Percentiles rank a stretch among this genome's conserved stretches.
Conservation (phyloP, 2,888 invertebrate genomes). For the Syrista parreyssii region DNA sequence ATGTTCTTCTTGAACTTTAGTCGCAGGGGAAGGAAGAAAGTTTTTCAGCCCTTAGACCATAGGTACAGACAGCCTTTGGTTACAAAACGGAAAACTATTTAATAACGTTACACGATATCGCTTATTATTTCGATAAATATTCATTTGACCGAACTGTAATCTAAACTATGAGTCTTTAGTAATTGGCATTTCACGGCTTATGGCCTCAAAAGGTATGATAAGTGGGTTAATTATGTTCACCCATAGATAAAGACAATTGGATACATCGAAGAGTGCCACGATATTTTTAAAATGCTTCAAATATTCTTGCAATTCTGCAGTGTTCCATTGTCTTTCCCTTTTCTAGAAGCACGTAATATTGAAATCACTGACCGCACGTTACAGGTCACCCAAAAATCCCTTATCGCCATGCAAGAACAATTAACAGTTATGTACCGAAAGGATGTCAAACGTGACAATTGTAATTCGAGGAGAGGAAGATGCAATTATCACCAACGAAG, state of each 20-base stretch:
- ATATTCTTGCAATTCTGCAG: background rate
- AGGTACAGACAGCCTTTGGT: slow-evolving; percentile 53
- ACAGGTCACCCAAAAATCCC: background rate
- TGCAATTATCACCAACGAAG: background rate
- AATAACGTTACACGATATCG: slow-evolving; percentile 44
- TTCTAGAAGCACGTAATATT: background rate
- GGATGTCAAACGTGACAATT: background rate
- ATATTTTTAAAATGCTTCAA: background rate
- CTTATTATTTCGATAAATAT: slow-evolving; percentile 38
- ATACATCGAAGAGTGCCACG: background rate
- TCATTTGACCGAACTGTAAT: slow-evolving; percentile 39
- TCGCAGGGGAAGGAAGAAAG: slow-evolving; percentile 29
- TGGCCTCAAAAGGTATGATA: slow-evolving; percentile 47
- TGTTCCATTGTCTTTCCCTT: slow-evolving; percentile 5
- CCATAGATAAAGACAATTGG: slow-evolving; percentile 10
- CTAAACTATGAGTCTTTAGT: slow-evolving; percentile 59
- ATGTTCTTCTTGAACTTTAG: slow-evolving; percentile 25
- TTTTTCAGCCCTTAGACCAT: slow-evolving; percentile 37
- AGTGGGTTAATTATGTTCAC: background rate
- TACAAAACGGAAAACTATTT: slow-evolving; percentile 40
- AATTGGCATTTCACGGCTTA: slow-evolving; percentile 61
- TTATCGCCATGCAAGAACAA: background rate
- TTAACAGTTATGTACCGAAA: background rate
- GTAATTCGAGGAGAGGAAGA: background rate
- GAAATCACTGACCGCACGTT: background rate